Conservation (phyloP, 2,113 vertebrate genomes). For the Nerophis lumbriciformis region DNA sequence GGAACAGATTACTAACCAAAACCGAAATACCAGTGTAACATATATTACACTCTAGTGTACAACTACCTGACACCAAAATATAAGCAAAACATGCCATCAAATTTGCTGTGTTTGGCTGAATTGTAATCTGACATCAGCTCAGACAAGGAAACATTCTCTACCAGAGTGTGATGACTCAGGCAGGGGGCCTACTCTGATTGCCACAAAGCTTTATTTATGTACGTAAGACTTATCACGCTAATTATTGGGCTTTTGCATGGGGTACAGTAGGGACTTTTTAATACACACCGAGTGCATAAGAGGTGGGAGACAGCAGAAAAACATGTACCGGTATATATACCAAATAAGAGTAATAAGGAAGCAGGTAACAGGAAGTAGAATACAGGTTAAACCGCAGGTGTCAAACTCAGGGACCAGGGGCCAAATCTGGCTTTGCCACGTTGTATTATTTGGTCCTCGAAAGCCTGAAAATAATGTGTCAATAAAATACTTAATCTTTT, state of each 20-base stretch:
- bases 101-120: too few species aligned
- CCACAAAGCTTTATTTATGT: constrained; percentile 25
- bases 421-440: too few species aligned
- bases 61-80: too few species aligned
- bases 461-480: too few species aligned
- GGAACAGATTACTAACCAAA: too few species aligned
- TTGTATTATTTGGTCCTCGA: too few species aligned
- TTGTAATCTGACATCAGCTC: not conserved
- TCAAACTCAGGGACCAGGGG: too few species aligned
- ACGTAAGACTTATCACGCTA: constrained; percentile 36
- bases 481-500: too few species aligned
- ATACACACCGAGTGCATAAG: constrained; percentile 35
- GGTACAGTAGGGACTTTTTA: constrained; percentile 33
- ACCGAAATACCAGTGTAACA: too few species aligned
- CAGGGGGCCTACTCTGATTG: constrained; percentile 15
- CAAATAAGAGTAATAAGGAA: constrained; percentile 4
- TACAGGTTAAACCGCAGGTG: too few species aligned
- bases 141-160: constrained; percentile 8
- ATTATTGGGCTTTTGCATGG: constrained; percentile 56
- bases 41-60: too few species aligned
- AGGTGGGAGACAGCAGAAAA: not conserved
- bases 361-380: not conserved
- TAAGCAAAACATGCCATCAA: too few species aligned
- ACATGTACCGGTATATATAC: not conserved
- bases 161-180: constrained; percentile 2